Evolutionary conservation across 1,140 invertebrate species (phyloP).

Genomic region (Lasaia peninsularis): DNA sequence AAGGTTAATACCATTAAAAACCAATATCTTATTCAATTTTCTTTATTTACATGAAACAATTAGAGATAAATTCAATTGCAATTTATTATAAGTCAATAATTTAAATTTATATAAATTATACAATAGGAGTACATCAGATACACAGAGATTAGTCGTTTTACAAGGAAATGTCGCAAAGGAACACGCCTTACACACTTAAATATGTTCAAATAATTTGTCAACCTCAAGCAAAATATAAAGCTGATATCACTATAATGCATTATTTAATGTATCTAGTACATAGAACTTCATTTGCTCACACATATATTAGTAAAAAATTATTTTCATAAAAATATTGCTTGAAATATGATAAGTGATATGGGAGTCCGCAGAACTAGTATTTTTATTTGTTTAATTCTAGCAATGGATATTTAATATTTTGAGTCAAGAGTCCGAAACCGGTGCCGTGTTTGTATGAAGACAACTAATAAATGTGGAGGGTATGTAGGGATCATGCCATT

Average conservation of each 20-base stretch:
- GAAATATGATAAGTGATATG: neutral
- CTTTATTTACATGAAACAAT: constrained; percentile 70
- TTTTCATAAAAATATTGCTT: neutral
- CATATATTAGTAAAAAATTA: neutral
- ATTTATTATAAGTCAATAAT: constrained; percentile 61
- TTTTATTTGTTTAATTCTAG: too few species aligned
- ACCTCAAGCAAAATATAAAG: neutral
- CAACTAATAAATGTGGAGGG: too few species aligned
- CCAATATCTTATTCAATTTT: constrained; percentile 46
- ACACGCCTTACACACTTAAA: neutral
- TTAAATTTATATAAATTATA: constrained; percentile 53
- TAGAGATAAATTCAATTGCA: constrained; percentile 58
- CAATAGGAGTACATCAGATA: constrained; percentile 24
- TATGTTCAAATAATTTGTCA: neutral
- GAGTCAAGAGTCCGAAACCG: too few species aligned
- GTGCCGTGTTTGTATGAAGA: too few species aligned
- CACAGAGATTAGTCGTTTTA: constrained; percentile 16
- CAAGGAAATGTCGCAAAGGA: constrained; percentile 8
- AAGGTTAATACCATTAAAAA: constrained; percentile 34
- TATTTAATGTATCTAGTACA: constrained; percentile 1
- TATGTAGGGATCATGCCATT: too few species aligned
- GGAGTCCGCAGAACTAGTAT: too few species aligned
- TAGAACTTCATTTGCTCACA: neutral
- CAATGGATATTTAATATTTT: too few species aligned
- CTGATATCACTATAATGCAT: constrained; percentile 1